Conservation (phyloP, 2,113 vertebrate species). For the Thomomys bottae region DNA sequence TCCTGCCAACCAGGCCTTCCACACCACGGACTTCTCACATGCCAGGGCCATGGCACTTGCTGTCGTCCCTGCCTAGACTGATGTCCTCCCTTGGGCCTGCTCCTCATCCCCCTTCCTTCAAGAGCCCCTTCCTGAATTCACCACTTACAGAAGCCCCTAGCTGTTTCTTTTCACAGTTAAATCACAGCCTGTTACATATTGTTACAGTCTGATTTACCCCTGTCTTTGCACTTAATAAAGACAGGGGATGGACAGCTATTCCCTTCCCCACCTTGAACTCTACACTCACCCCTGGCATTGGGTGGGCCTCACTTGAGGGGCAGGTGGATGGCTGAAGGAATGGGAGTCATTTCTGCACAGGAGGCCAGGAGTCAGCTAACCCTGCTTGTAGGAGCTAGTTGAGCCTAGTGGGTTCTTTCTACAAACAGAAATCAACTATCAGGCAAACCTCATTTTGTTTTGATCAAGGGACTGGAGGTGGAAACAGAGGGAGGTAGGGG, state of each 20-base stretch:
- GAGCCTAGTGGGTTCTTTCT: neutral
- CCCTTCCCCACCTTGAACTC: neutral
- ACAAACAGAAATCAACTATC: neutral
- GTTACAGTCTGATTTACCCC: neutral
- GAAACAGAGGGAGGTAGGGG: conserved; percentile 23
- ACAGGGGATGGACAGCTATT: neutral
- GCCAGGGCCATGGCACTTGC: neutral
- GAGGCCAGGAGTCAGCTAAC: neutral
- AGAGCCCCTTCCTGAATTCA: neutral
- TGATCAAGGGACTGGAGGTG: neutral
- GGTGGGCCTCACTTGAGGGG: neutral
- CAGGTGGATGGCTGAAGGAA: neutral
- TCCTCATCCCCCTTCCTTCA: neutral
- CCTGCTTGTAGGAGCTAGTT: neutral
- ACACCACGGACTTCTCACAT: neutral
- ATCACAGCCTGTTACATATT: neutral
- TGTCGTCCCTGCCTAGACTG: neutral
- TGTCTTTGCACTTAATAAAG: neutral
- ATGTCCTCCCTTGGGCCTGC: neutral
- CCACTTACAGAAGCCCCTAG: neutral
- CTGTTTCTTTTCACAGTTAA: neutral
- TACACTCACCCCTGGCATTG: neutral
- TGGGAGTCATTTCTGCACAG: neutral
- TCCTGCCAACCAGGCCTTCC: neutral
- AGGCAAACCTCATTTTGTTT: neutral